phyloP scores from a whole-genome alignment of 2,888 invertebrate species.

The Caenorhabditis sulstoni region DNA sequence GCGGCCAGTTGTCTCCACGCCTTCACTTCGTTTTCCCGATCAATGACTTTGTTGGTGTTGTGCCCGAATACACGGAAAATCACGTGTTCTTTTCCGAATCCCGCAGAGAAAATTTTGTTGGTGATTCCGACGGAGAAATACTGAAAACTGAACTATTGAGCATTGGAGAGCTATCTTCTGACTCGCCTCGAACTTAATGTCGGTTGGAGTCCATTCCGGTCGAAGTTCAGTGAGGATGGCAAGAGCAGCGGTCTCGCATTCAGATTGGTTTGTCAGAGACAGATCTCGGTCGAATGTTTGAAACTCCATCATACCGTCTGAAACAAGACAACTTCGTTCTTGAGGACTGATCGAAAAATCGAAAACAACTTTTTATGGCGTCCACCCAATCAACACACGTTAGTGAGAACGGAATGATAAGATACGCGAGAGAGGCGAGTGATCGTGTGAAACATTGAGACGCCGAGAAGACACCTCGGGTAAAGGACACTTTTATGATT shows the following conservation, averaged over 20 bases:
- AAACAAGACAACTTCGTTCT: conserved; percentile 5
- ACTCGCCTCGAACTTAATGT: conserved; percentile 44
- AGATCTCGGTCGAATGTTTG: conserved; percentile 31
- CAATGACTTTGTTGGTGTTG: conserved; percentile 80
- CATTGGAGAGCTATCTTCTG: neutral
- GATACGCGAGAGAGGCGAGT: conserved; percentile 16
- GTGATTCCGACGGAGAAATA: conserved; percentile 79
- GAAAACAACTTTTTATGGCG: conserved; percentile 28
- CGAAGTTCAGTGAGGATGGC: conserved; percentile 23
- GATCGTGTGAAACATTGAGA: neutral
- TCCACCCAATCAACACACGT: conserved; percentile 36
- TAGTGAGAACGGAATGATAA: conserved; percentile 48
- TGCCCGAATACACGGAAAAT: conserved; percentile 80
- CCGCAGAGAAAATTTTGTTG: conserved; percentile 77
- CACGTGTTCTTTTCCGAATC: conserved; percentile 61
- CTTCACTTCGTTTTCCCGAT: conserved; percentile 74
- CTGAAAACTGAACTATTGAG: conserved; percentile 46
- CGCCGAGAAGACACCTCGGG: conserved; percentile 16
- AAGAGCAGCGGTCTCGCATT: conserved; percentile 39
- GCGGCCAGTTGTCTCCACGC: conserved; percentile 71
- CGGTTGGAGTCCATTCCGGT: conserved; percentile 40
- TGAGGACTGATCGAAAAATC: conserved; percentile 42
- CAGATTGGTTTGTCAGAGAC: conserved; percentile 26
- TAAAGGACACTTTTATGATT: conserved; percentile 47
- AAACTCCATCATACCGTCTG: conserved; percentile 21